These are phyloP conservation scores for Pantherophis guttatus DNA, from an alignment of 2,113 vertebrate species.

Conservation along the genomic window DNA sequence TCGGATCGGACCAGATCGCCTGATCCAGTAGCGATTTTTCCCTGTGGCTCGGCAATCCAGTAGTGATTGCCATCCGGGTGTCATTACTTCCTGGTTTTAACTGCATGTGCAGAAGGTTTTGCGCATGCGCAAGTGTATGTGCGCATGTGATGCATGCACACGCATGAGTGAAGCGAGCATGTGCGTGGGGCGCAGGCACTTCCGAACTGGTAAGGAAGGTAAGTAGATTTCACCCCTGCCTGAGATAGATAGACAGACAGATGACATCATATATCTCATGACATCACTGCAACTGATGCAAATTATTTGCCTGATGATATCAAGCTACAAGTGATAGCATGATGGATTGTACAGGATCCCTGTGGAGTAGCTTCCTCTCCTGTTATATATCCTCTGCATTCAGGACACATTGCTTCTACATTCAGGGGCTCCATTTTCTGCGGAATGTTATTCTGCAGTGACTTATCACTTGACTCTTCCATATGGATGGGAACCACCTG, in stretches of 20 bases:
- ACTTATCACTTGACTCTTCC: background rate
- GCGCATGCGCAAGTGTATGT: too few species aligned
- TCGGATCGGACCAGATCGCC: too few species aligned
- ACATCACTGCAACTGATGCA: background rate
- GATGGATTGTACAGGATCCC: background rate
- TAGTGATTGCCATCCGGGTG: too few species aligned
- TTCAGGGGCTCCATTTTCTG: background rate
- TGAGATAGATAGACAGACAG: background rate
- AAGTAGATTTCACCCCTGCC: too few species aligned
- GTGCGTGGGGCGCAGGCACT: too few species aligned
- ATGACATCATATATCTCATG: background rate
- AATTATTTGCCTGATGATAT: background rate
- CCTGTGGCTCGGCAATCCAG: too few species aligned
- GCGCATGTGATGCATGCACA: too few species aligned
- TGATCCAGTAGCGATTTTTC: too few species aligned
- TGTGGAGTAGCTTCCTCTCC: background rate
- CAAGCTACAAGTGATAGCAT: background rate
- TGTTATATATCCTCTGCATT: background rate
- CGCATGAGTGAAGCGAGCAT: too few species aligned
- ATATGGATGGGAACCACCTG: background rate
- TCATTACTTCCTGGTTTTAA: too few species aligned
- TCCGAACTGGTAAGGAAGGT: too few species aligned
- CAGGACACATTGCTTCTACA: background rate
- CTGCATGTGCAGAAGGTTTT: too few species aligned
- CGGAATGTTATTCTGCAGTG: background rate